A percentile compares a stretch with the other conserved stretches of the same genome.
phyloP scores from a whole-genome alignment of 92 coral and sea anemone species.

The Actinernus sp. region DNA sequence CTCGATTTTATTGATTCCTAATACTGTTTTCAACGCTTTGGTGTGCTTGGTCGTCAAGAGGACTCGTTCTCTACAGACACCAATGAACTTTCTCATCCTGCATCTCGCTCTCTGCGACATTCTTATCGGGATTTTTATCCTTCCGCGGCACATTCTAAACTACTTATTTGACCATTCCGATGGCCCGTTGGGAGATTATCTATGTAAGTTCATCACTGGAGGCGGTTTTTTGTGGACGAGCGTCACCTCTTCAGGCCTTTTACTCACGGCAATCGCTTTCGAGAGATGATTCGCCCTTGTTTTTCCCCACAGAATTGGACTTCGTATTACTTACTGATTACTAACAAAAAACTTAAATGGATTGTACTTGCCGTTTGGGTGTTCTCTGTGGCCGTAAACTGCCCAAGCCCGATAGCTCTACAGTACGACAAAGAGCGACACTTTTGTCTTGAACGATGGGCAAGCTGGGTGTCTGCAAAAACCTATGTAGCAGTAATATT shows the following conservation, averaged over 20 bases:
- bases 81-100: slow-evolving; percentile 67
- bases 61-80: slow-evolving; percentile 47
- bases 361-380: slow-evolving; percentile 57
- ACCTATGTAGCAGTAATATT: slow-evolving; percentile 63
- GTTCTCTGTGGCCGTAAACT: slow-evolving; percentile 41
- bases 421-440: slow-evolving; percentile 32
- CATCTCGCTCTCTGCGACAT: slow-evolving; percentile 66
- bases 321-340: slow-evolving; percentile 44
- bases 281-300: slow-evolving; percentile 64
- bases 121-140: slow-evolving; percentile 48
- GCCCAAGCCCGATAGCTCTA: slow-evolving; percentile 58
- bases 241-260: slow-evolving; percentile 66
- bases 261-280: slow-evolving; percentile 72
- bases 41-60: slow-evolving; percentile 51
- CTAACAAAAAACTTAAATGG: slow-evolving; percentile 23
- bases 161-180: slow-evolving; percentile 48
- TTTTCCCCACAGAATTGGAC: slow-evolving; percentile 14
- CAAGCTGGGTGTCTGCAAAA: slow-evolving; percentile 55
- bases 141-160: slow-evolving; percentile 69
- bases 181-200: slow-evolving; percentile 41
- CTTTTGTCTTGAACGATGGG: slow-evolving; percentile 72
- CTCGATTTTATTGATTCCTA: slow-evolving; percentile 24
- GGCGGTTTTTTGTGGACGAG: slow-evolving; percentile 79
- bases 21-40: slow-evolving; percentile 46
- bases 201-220: slow-evolving; percentile 75